Percentiles rank a stretch among this genome's conserved stretches.
Evolutionary conservation across 2,113 vertebrate genomes (phyloP).

Genomic region (Macquaria ambigua): DNA sequence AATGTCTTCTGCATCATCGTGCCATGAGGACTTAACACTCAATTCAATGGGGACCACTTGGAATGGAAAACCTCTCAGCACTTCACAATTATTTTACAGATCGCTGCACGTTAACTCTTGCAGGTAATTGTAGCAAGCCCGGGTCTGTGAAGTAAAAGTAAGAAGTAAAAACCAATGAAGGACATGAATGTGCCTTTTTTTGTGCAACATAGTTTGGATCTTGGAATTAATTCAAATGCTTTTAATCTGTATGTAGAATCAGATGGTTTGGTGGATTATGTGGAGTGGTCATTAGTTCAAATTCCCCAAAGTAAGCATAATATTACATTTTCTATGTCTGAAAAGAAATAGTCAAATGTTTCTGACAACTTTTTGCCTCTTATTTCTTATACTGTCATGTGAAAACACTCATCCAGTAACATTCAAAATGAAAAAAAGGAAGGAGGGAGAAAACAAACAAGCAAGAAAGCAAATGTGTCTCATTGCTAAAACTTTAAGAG

Average conservation of each 20-base stretch:
- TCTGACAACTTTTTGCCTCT: background rate
- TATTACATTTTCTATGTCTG: background rate
- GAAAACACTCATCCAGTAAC: background rate
- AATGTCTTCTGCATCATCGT: conserved; percentile 71
- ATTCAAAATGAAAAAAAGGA: background rate
- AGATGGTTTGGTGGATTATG: conserved; percentile 21
- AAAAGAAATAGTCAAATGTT: conserved; percentile 1
- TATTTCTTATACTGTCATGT: background rate
- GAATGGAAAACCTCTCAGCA: conserved; percentile 77
- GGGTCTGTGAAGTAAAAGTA: too few species aligned
- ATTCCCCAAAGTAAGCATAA: background rate
- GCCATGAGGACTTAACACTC: conserved; percentile 76
- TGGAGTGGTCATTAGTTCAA: background rate
- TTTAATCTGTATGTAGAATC: conserved; percentile 31
- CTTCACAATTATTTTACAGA: conserved; percentile 79
- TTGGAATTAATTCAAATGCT: conserved; percentile 30
- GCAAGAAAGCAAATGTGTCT: conserved; percentile 5
- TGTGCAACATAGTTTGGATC: conserved; percentile 10
- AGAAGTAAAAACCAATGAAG: conserved; percentile 55
- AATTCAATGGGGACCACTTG: conserved; percentile 74
- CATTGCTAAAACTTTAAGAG: conserved; percentile 20
- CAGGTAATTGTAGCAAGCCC: conserved; percentile 72
- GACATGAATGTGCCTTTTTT: conserved; percentile 17
- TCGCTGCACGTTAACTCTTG: conserved; percentile 77
- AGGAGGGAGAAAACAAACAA: conserved; percentile 18